phyloP scores from a whole-genome alignment of 2,888 invertebrate species.

The Ochropleura plecta region DNA sequence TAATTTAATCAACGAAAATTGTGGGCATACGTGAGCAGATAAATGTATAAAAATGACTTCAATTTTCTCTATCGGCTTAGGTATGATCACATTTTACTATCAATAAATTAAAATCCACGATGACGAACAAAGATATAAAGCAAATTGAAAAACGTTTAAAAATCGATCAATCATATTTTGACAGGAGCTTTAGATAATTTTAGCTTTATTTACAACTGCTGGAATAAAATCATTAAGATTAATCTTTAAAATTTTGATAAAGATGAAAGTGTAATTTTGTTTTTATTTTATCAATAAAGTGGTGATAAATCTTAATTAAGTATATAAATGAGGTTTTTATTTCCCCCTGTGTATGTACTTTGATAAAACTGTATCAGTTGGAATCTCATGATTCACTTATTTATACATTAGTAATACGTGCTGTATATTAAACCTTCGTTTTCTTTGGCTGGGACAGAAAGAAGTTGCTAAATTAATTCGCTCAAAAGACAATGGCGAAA shows the following conservation, averaged over 20 bases:
- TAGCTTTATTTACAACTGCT: slow-evolving; percentile 28
- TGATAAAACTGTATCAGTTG: slow-evolving; percentile 25
- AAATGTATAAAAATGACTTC: slow-evolving; percentile 5
- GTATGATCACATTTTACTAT: slow-evolving; percentile 26
- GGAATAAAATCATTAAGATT: slow-evolving; percentile 37
- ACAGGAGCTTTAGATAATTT: slow-evolving; percentile 54
- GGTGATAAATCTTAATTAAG: slow-evolving; percentile 40
- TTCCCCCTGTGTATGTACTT: slow-evolving; percentile 13
- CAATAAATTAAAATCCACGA: slow-evolving; percentile 29
- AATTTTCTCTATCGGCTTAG: background rate
- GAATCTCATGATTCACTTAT: slow-evolving; percentile 31
- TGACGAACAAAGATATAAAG: slow-evolving; percentile 55
- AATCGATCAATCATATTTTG: slow-evolving; percentile 76
- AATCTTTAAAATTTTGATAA: slow-evolving; percentile 36
- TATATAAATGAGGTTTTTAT: slow-evolving; percentile 39
- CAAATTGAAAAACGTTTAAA: slow-evolving; percentile 75
- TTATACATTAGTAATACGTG: background rate
- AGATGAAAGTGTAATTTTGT: slow-evolving; percentile 43
- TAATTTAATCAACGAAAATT: slow-evolving; percentile 9
- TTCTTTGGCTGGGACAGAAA: background rate
- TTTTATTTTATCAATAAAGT: slow-evolving; percentile 56
- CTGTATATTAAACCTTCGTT: background rate
- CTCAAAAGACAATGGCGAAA: too few species aligned
- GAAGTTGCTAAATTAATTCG: too few species aligned
- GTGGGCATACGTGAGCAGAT: background rate